Base-by-base conservation (phyloP, 2,888 invertebrate genomes). In the Platerodrilus igneus region DNA sequence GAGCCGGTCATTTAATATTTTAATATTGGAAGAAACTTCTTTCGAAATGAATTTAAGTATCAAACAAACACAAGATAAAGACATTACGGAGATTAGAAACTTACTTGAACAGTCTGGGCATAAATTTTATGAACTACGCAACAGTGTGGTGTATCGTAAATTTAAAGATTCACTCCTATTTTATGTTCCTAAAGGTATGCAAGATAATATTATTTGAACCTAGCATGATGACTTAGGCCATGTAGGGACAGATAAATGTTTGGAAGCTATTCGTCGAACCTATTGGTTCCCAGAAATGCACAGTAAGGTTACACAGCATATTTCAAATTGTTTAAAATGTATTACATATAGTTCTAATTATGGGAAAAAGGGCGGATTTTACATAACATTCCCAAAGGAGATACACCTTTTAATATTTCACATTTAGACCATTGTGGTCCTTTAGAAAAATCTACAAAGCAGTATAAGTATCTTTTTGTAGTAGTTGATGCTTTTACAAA, bases 181-280 rank as follows among this genome's bases (percentile, higher is more conserved):
- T 39, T 47, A 49, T 37, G 47, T 55, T 8, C 57, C 57, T 2
- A 10, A 37, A 14, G 39, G 33, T n/a, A 52, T 58, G 51, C 51
- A 55, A 37, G 21, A 41, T 4, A 51, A 52, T 31, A 39, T 57
- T 8, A 50, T 59, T 14, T 37, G 47, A 17, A 39, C 41, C 2
- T 37, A 38, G n/a, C 59, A 59, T 47, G 58, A 61, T 23, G 35
- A 51, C 15, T 40, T 53, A 11, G 56, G 58, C 34, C 63, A 63
- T 44, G 30, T 57, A 28, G 60, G 59, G 6, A 14, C 11, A 11
- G 15, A 18, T 2, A 36, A 36, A 9, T 16, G 15, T 9, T 3
- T 10, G 2, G 36, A 36, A 15, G 11, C 15, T 19, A 18, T 36
- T 8, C 9, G 3, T n/a, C 16, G 18, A 10, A 23, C 20, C 11